Percentiles rank a stretch among this genome's conserved stretches.
Conservation (phyloP, 2,113 vertebrate genomes). For the Mionectes macconnelli region DNA sequence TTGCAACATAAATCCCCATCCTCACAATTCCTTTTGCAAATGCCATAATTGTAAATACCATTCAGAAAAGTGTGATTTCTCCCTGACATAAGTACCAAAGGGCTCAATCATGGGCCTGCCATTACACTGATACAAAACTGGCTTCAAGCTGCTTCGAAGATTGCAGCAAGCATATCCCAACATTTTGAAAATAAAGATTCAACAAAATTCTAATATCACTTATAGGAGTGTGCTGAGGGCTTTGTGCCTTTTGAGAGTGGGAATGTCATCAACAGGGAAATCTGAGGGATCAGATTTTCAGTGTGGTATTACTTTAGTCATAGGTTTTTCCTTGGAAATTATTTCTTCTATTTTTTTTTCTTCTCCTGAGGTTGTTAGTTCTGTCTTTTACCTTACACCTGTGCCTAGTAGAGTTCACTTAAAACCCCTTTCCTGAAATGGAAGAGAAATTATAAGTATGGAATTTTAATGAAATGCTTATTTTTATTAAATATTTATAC, state of each 20-base stretch:
- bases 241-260: background rate
- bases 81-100: background rate
- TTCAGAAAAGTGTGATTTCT: background rate
- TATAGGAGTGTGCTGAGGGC: background rate
- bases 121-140: background rate
- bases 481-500: conserved; percentile 57
- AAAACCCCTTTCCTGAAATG: background rate
- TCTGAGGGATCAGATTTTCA: background rate
- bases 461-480: conserved; percentile 53
- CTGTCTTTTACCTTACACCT: background rate
- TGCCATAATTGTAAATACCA: background rate
- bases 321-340: background rate
- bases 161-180: background rate
- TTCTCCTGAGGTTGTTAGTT: background rate
- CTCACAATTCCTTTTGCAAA: background rate
- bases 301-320: background rate
- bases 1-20: background rate
- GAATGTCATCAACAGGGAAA: background rate
- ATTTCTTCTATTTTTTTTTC: background rate
- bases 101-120: background rate
- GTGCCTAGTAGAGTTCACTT: conserved; percentile 35
- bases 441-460: conserved; percentile 12
- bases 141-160: background rate
- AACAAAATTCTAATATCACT: background rate
- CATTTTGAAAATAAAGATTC: background rate